Base-by-base conservation (phyloP, 2,888 invertebrate genomes). In the Dynastes grantii region DNA sequence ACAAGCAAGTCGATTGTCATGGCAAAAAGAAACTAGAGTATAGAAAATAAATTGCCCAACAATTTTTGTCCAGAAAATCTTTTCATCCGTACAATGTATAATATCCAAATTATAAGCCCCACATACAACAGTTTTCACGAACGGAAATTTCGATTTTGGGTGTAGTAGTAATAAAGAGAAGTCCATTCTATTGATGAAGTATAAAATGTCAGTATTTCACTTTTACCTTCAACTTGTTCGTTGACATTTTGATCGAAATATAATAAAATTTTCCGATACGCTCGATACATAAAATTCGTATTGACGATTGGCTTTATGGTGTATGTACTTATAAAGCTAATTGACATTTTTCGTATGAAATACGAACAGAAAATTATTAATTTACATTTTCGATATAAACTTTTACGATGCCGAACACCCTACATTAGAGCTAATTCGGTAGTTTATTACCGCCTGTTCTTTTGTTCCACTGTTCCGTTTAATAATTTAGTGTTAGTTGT, bases 121-220 rank as follows among this genome's bases (percentile, higher is more conserved):
- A 45, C 45, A 11, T 45, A 2, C 9, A 45, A 11, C 11, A 8
- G 45, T 11, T 45, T 45, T 45, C 8, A 45, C 11, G 8, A 45
- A 45, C 11, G 11, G 8, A 55, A 55, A 6, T 55, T 11, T n/a
- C 1, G 5, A n/a, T 55, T 55, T 55, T 55, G 16, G 5, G 8
- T 65, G 45, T 22, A 49, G 67, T 11, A 67, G 16, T 9, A 67
- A 45, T 4, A 29, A 9, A 32, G 45, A 61, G 45, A 73, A 75
- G 45, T 75, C 63, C 73, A 75, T 45, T 49, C 61, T 45, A 75
- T 58, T 73, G 16, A 40, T 29, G 45, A 45, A 61, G 16, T 61
- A 37, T 22, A 16, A 75, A 75, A 75, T 63, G 73, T 75, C 73
- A 63, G 73, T 45, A 49, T 61, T 61, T 16, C 40, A 75, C 22